phyloP scores from a whole-genome alignment of 2,797 vertebrate genomes.

The Phoeniculus purpureus region DNA sequence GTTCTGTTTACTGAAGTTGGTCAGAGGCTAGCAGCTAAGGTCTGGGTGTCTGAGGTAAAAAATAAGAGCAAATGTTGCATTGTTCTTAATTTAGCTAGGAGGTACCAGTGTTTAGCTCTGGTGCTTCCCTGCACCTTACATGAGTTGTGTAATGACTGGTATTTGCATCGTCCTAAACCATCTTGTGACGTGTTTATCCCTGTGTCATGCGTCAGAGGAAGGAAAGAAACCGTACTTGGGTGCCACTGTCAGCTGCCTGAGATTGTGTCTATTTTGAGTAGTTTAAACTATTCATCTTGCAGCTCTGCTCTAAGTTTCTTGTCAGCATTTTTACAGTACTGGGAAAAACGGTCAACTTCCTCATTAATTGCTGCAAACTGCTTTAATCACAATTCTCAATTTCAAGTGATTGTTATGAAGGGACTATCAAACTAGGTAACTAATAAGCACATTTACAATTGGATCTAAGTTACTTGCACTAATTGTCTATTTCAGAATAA shows the following conservation, averaged over 20 bases:
- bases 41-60: background rate
- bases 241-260: background rate
- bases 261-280: conserved; percentile 8
- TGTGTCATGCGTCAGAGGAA: background rate
- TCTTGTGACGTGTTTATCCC: background rate
- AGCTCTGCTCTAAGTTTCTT: background rate
- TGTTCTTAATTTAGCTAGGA: background rate
- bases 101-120: background rate
- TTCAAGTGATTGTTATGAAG: background rate
- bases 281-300: background rate
- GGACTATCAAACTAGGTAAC: background rate
- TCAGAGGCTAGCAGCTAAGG: background rate
- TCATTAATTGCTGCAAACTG: background rate
- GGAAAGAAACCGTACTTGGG: background rate
- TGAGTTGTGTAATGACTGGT: background rate
- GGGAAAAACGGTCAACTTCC: conserved; percentile 27
- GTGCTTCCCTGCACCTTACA: background rate
- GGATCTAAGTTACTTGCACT: background rate
- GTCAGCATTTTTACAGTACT: conserved; percentile 34
- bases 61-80: background rate
- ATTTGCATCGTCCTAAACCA: background rate
- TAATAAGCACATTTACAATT: background rate
- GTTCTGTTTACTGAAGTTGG: fast-evolving
- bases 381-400: background rate
- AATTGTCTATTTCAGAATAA: background rate